These are phyloP conservation scores for Felis chaus DNA, from an alignment of 2,113 vertebrate genomes.

Conservation along the genomic window DNA sequence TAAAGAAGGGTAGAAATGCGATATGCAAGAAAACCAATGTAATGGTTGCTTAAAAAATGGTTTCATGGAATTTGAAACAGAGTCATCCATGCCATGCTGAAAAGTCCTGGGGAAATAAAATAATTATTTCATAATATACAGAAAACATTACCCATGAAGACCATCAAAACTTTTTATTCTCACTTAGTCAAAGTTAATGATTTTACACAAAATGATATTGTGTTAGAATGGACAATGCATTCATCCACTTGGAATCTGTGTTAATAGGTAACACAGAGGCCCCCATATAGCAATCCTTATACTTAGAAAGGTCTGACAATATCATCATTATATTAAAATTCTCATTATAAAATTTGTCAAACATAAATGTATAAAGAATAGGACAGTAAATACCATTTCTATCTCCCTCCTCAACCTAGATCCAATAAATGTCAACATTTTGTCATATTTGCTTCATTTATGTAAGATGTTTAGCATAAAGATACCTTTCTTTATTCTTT, in stretches of 20 bases:
- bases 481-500: neutral
- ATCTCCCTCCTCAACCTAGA: neutral
- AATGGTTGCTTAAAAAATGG: slow-evolving; percentile 74
- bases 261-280: neutral
- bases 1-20: slow-evolving; percentile 83
- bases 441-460: slow-evolving; percentile 29
- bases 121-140: slow-evolving; percentile 18
- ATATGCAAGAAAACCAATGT: slow-evolving; percentile 89
- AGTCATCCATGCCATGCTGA: slow-evolving; percentile 77
- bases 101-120: slow-evolving; percentile 86
- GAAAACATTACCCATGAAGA: neutral
- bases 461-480: slow-evolving; percentile 10
- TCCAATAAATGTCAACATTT: neutral
- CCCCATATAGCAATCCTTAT: neutral
- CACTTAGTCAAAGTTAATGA: neutral
- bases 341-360: slow-evolving; percentile 10
- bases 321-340: neutral
- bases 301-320: neutral
- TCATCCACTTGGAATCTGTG: neutral
- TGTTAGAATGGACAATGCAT: neutral
- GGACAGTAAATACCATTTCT: neutral
- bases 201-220: neutral
- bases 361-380: neutral
- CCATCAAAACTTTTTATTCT: slow-evolving; percentile 22
- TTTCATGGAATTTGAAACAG: slow-evolving; percentile 73